Conservation (phyloP, 2,888 invertebrate species). For the Rhamnusium bicolor region DNA sequence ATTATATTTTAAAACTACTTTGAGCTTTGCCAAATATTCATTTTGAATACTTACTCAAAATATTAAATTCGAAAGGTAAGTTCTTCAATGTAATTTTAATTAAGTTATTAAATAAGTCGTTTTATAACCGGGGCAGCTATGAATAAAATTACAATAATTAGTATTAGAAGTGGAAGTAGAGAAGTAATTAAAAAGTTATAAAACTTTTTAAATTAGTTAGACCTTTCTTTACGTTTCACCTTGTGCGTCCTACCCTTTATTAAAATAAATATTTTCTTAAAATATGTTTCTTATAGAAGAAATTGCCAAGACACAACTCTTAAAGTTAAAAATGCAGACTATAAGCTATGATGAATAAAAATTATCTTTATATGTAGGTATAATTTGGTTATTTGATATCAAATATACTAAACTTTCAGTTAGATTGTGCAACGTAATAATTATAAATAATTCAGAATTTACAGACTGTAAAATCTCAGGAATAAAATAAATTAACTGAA, state of each 20-base stretch:
- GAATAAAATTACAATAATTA: constrained; percentile 33
- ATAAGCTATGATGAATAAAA: too few species aligned
- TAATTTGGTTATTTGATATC: too few species aligned
- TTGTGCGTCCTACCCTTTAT: not conserved
- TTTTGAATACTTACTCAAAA: not conserved
- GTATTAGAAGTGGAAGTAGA: constrained; percentile 18
- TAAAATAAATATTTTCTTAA: not conserved
- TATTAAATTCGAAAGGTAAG: constrained; percentile 20
- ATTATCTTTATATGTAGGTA: too few species aligned
- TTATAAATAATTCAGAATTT: too few species aligned
- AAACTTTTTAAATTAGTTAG: constrained; percentile 49
- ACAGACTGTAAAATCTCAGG: too few species aligned
- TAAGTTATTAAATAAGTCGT: constrained; percentile 24
- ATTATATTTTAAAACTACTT: not conserved
- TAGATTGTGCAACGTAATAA: too few species aligned
- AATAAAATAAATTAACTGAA: too few species aligned
- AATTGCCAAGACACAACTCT: too few species aligned
- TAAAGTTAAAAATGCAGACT: too few species aligned
- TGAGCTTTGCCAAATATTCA: not conserved
- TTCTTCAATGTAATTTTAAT: constrained; percentile 21
- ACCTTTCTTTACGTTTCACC: constrained; percentile 10
- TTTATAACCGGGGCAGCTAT: constrained; percentile 13
- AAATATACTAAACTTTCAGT: too few species aligned
- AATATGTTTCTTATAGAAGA: not conserved
- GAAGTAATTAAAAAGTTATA: constrained; percentile 49